A percentile compares a stretch with the other conserved stretches of the same genome.
Conservation (phyloP, 2,797 vertebrate species). For the Tauraco hartlaubi region DNA sequence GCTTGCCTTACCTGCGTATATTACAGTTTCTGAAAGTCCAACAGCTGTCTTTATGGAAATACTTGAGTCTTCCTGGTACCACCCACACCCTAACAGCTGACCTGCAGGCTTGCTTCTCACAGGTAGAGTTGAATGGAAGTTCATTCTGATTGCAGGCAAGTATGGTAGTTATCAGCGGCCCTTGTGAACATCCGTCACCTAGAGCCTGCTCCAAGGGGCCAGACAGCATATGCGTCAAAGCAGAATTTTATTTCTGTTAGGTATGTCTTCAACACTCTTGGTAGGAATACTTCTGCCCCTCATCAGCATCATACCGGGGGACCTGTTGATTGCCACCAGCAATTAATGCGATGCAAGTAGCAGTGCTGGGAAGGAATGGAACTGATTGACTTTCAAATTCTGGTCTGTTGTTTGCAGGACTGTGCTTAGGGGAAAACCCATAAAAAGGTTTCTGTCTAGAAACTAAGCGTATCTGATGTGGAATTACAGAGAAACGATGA, state of each 20-base stretch:
- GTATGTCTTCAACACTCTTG: background rate
- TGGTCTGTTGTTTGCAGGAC: background rate
- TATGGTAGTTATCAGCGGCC: background rate
- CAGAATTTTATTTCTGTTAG: background rate
- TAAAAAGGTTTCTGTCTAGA: slow-evolving; percentile 32
- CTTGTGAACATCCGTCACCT: background rate
- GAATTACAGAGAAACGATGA: slow-evolving; percentile 9
- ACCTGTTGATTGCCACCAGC: slow-evolving; percentile 7
- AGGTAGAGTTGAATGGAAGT: background rate
- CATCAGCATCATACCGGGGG: background rate
- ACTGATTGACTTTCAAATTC: slow-evolving; percentile 43
- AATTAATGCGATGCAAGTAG: background rate
- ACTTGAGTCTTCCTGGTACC: background rate
- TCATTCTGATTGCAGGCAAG: background rate
- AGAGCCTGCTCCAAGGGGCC: background rate
- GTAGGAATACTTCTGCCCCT: background rate
- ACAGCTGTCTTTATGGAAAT: background rate
- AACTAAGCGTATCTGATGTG: background rate
- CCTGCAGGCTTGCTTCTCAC: background rate
- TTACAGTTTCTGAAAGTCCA: background rate
- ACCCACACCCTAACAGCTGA: background rate
- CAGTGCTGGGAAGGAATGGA: background rate
- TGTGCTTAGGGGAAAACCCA: background rate
- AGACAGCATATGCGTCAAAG: background rate
- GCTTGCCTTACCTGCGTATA: background rate